Evolutionary conservation across 2,888 invertebrate genomes (phyloP).

Genomic region (Eupithecia insigniata): DNA sequence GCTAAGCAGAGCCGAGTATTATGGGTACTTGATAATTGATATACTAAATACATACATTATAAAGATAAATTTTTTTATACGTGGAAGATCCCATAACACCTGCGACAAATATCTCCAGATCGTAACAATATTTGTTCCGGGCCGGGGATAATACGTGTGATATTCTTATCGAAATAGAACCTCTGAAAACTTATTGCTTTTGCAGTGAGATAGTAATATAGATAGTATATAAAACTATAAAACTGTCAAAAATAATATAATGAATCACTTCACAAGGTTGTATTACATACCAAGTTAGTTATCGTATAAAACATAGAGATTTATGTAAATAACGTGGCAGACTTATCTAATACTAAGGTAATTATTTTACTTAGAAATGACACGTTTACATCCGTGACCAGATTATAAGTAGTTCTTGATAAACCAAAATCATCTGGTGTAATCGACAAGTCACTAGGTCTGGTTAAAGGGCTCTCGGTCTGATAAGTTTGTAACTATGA

Average conservation of each 20-base stretch:
- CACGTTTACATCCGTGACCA: slow-evolving; percentile 31
- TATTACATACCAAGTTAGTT: background rate
- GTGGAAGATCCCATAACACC: too few relatives aligned
- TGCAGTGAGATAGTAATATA: too few relatives aligned
- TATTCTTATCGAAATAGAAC: too few relatives aligned
- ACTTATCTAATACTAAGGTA: slow-evolving; percentile 12
- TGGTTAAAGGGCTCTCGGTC: slow-evolving; percentile 40
- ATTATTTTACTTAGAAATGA: slow-evolving; percentile 14
- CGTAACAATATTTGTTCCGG: too few relatives aligned
- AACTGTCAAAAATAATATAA: background rate
- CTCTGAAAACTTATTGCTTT: too few relatives aligned
- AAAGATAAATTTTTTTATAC: too few relatives aligned
- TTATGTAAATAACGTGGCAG: slow-evolving; percentile 22
- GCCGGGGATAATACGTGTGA: too few relatives aligned
- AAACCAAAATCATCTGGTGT: slow-evolving; percentile 39
- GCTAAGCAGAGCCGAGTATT: too few relatives aligned
- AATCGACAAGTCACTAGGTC: slow-evolving; percentile 40
- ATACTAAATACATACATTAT: too few relatives aligned
- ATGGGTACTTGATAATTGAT: too few relatives aligned
- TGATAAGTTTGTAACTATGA: slow-evolving; percentile 25
- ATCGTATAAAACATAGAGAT: slow-evolving; percentile 1
- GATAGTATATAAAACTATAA: too few relatives aligned
- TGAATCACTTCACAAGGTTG: background rate
- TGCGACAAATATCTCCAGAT: too few relatives aligned
- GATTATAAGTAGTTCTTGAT: slow-evolving; percentile 25